A percentile compares a stretch with the other conserved stretches of the same genome.
Conservation (phyloP, 2,797 vertebrate genomes). For the Moxostoma hubbsi region DNA sequence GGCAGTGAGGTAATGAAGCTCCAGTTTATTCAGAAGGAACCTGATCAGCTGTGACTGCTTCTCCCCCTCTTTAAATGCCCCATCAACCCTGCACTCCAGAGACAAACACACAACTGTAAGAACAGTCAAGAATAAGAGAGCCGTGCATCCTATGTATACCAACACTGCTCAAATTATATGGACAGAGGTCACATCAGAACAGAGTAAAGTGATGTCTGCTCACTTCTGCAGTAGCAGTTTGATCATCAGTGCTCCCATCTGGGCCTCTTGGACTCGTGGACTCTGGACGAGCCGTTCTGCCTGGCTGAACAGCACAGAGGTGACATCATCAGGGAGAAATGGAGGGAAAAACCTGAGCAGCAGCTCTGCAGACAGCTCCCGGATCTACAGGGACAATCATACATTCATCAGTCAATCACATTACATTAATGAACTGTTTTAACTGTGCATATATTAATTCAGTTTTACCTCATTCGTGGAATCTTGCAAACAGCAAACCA, state of each 20-base stretch:
- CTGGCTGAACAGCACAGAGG: conserved; percentile 69
- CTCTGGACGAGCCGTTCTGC: conserved; percentile 77
- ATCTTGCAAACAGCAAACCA: conserved; percentile 88
- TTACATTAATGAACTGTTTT: neutral
- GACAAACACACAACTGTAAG: conserved; percentile 46
- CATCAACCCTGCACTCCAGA: conserved; percentile 55
- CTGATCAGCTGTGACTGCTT: conserved; percentile 63
- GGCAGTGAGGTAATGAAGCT: conserved; percentile 78
- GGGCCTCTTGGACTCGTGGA: conserved; percentile 86
- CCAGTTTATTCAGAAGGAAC: conserved; percentile 76
- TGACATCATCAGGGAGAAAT: conserved; percentile 68
- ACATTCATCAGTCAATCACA: neutral
- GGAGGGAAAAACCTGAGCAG: conserved; percentile 80
- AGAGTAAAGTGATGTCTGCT: conserved; percentile 21
- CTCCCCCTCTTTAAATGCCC: neutral
- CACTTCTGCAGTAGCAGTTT: conserved; percentile 87
- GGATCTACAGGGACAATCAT: conserved; percentile 76
- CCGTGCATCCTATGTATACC: neutral
- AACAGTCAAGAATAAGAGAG: neutral
- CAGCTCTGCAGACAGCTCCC: conserved; percentile 84
- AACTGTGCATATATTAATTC: neutral
- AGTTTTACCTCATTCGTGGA: conserved; percentile 85
- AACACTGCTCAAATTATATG: neutral
- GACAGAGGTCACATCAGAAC: neutral
- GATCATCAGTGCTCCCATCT: conserved; percentile 84